Evolutionary conservation across 2,888 invertebrate genomes (phyloP).

Genomic region (Temnothorax unifasciatus): DNA sequence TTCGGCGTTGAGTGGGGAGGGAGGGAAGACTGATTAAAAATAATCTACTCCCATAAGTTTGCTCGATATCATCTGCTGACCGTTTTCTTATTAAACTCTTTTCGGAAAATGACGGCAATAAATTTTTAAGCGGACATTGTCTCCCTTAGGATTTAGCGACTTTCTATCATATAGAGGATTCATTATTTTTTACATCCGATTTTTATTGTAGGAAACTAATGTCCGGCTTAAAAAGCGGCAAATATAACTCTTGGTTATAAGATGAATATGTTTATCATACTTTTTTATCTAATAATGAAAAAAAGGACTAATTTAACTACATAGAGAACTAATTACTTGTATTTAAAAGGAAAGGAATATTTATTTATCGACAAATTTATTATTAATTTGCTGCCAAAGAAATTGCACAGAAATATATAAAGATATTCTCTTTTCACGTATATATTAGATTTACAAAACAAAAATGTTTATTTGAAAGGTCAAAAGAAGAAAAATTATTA

Average conservation of each 20-base stretch:
- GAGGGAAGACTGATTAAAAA: background rate
- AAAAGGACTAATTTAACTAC: background rate
- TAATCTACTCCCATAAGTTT: conserved; percentile 1
- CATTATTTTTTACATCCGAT: background rate
- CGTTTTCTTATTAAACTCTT: conserved; percentile 14
- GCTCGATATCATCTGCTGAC: background rate
- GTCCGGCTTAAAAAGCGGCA: background rate
- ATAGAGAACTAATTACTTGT: too few species aligned
- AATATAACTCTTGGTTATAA: background rate
- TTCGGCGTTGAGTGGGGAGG: background rate
- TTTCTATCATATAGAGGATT: background rate
- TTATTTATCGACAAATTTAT: background rate
- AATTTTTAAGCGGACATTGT: conserved; percentile 22
- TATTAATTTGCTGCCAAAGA: background rate
- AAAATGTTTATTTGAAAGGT: background rate
- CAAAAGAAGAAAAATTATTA: background rate
- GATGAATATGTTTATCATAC: background rate
- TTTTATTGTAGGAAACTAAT: background rate
- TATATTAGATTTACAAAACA: background rate
- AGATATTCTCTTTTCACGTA: background rate
- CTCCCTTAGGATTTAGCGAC: background rate
- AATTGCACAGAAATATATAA: background rate
- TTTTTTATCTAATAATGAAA: background rate
- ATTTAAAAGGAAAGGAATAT: background rate
- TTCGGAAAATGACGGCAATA: conserved; percentile 14